Conservation (phyloP, 2,797 vertebrate species). For the Thamnophis elegans region DNA sequence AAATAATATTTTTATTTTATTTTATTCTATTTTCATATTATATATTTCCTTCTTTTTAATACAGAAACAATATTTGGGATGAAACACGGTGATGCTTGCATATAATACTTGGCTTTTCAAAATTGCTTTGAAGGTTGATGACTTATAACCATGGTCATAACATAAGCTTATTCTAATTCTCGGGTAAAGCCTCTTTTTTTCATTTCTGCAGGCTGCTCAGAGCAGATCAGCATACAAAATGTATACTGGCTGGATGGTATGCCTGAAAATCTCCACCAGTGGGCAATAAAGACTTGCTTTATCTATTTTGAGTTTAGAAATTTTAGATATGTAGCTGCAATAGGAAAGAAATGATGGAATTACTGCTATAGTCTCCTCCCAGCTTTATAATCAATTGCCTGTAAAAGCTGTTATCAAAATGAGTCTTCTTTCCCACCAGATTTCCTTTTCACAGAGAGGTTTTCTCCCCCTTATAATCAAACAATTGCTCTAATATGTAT, state of each 20-base stretch:
- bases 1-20: background rate
- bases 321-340: background rate
- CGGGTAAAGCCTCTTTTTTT: background rate
- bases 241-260: background rate
- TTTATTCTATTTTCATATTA: slow-evolving; percentile 9
- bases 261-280: slow-evolving; percentile 38
- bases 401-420: slow-evolving; percentile 17
- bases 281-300: slow-evolving; percentile 53
- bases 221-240: background rate
- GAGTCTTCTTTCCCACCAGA: slow-evolving; percentile 1
- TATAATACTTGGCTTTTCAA: background rate
- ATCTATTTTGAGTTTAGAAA: slow-evolving; percentile 13
- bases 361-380: background rate
- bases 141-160: slow-evolving; percentile 28
- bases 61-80: background rate
- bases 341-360: background rate
- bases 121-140: slow-evolving; percentile 1
- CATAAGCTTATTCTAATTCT: background rate
- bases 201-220: slow-evolving; percentile 15
- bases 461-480: background rate
- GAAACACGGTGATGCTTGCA: slow-evolving; percentile 2
- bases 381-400: background rate
- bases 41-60: background rate
- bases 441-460: background rate
- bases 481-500: background rate